These are phyloP conservation scores for Brachionichthys hirsutus DNA, from an alignment of 2,113 vertebrate species.

Conservation along the genomic window DNA sequence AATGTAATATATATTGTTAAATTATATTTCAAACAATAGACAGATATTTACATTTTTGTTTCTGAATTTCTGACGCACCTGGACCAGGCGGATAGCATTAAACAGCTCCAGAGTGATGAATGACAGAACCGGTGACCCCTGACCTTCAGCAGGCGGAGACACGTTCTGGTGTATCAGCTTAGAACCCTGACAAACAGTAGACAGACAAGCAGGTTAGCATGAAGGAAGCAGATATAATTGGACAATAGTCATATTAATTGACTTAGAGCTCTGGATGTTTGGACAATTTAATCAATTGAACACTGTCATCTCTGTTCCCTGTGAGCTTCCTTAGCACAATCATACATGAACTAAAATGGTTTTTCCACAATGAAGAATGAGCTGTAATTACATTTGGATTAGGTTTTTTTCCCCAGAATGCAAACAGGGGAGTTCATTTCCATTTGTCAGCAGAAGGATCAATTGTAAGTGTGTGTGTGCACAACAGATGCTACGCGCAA, in stretches of 20 bases:
- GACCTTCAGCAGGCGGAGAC: slow-evolving; percentile 82
- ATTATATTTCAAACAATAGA: no score
- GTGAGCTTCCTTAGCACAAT: neutral
- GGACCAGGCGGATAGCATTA: slow-evolving; percentile 88
- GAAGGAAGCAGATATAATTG: neutral
- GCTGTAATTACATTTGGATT: no score
- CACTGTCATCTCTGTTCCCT: neutral
- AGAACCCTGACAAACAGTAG: slow-evolving; percentile 83
- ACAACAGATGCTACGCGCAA: neutral
- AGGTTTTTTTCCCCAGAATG: no score
- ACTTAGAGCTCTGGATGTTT: neutral
- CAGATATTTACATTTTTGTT: no score
- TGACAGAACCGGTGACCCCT: slow-evolving; percentile 86
- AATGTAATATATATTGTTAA: no score
- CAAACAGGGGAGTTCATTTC: no score
- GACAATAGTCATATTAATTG: no score
- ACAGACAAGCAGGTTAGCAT: neutral
- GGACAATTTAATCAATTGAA: no score
- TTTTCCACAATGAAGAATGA: no score
- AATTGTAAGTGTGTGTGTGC: no score
- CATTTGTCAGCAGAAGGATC: no score
- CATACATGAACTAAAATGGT: no score
- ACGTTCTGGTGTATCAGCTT: slow-evolving; percentile 94
- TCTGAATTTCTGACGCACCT: slow-evolving; percentile 62
- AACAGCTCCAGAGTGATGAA: slow-evolving; percentile 91